These are phyloP conservation scores for Nasua narica DNA, from an alignment of 2,797 vertebrate genomes.

Conservation along the genomic window DNA sequence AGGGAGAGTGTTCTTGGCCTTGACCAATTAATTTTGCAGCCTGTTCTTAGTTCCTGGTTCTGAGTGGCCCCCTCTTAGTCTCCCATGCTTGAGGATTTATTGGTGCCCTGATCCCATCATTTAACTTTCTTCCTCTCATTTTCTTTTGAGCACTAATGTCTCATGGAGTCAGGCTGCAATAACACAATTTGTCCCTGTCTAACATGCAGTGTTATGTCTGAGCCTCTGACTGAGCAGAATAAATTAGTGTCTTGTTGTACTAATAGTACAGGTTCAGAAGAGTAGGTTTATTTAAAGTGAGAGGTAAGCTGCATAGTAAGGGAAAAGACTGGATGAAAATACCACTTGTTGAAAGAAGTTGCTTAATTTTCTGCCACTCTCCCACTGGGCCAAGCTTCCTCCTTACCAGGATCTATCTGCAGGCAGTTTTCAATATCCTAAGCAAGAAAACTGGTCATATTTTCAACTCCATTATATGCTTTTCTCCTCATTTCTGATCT, in stretches of 20 bases:
- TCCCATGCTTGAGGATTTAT: not conserved
- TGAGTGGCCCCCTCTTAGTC: not conserved
- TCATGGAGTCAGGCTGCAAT: slow-evolving; percentile 15
- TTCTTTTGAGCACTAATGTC: slow-evolving; percentile 44
- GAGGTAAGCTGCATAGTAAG: slow-evolving; percentile 5
- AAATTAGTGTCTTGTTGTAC: slow-evolving; percentile 55
- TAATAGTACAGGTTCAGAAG: slow-evolving; percentile 14
- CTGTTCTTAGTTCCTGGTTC: not conserved
- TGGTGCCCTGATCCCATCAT: not conserved
- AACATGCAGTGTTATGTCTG: not conserved
- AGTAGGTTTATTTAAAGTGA: slow-evolving; percentile 52
- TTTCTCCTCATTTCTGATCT: not conserved
- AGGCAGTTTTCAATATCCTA: not conserved
- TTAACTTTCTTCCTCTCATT: slow-evolving; percentile 24
- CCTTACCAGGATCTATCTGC: not conserved
- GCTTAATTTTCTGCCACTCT: not conserved
- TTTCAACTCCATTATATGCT: not conserved
- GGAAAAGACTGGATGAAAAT: not conserved
- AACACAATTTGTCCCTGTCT: slow-evolving; percentile 47
- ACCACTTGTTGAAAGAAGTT: not conserved
- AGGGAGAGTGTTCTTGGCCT: not conserved
- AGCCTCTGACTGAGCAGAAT: slow-evolving; percentile 5
- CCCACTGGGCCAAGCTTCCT: not conserved
- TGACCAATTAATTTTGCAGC: not conserved
- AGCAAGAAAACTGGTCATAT: not conserved